These are phyloP conservation scores for Ramazzottius varieornatus DNA, from an alignment of 2,888 invertebrate genomes.

Conservation along the genomic window DNA sequence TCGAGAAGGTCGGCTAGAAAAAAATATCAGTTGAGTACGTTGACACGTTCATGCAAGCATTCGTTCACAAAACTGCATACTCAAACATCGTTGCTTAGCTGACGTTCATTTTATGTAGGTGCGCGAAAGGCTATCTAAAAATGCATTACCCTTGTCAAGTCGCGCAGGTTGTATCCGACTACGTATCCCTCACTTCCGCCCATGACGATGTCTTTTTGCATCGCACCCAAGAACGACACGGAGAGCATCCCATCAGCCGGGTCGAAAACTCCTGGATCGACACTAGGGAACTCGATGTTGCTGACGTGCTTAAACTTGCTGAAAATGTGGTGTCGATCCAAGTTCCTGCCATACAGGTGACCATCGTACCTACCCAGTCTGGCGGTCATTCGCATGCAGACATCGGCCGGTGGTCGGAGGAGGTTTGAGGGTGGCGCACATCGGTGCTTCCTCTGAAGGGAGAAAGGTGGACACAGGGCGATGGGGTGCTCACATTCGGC, in stretches of 20 bases:
- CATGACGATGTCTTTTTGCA: not conserved
- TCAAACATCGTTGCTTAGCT: too few relatives aligned
- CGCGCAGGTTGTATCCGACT: not conserved
- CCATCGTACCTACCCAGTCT: not conserved
- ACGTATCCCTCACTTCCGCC: not conserved
- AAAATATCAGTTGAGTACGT: not conserved
- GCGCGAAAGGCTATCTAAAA: too few relatives aligned
- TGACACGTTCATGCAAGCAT: too few relatives aligned
- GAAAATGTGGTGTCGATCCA: not conserved
- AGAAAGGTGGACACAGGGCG: not conserved
- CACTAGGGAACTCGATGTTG: not conserved
- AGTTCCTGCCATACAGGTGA: not conserved
- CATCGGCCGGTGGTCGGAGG: not conserved
- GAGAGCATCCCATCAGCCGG: not conserved
- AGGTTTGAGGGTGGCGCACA: not conserved
- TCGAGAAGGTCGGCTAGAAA: not conserved
- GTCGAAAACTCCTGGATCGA: not conserved
- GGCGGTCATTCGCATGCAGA: not conserved
- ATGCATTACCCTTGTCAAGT: too few relatives aligned
- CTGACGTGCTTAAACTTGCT: not conserved
- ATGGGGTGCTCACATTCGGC: slow-evolving; percentile 1
- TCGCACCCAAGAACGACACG: not conserved
- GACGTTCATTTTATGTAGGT: too few relatives aligned
- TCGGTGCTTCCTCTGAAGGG: not conserved
- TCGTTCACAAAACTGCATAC: too few relatives aligned